Base-by-base conservation (phyloP, 2,888 invertebrate genomes). In the Dermolepida albohirtum region DNA sequence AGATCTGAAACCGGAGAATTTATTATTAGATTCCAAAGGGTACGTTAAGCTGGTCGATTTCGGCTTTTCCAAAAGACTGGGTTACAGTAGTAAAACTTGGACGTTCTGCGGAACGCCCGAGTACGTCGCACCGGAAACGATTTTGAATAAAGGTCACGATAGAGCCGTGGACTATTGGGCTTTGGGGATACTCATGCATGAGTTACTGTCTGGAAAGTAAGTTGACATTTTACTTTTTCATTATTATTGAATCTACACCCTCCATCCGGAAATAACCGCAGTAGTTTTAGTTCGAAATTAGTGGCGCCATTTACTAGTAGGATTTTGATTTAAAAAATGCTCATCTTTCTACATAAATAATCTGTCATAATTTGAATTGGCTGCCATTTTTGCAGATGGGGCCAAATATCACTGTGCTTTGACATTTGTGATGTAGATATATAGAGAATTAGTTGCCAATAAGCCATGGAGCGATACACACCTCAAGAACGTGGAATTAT, bases 21-120 rank as follows among this genome's bases (percentile, higher is more conserved):
- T 91, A 39, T 82, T 91, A 43, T 78, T 91, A 11, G 89, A 90
- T 73, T 71, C 77, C 1, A 77, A 83, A 70, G 91, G 91, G 47
- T 89, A 89, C 76, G 88, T 89, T 10, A 91, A 91, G 84, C 80
- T 91, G 80, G 87, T 87, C 7, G 91, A 91, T 79, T 91, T 91
- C 79, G 90, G 91, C 0, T 91, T 91, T 78, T 88, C 90, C 7
- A 91, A 91, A 81, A 83, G 87, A 71, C 81, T 91, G 43, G 87
- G 87, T 0, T 85, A 85, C 68, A 89, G 89, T 64, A 84, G 87
- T 63, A 90, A 90, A 78, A 91, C 91, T 0, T 91, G 91, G 91
- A 91, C 91, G 1, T 91, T 91, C 81, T 91, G 91, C 78, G 91
- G 91, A 1, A 91, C 90, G 0, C 90, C 90, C 0, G 88, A 90